Conservation (phyloP, 2,888 invertebrate species). For the Parelbella ahira region DNA sequence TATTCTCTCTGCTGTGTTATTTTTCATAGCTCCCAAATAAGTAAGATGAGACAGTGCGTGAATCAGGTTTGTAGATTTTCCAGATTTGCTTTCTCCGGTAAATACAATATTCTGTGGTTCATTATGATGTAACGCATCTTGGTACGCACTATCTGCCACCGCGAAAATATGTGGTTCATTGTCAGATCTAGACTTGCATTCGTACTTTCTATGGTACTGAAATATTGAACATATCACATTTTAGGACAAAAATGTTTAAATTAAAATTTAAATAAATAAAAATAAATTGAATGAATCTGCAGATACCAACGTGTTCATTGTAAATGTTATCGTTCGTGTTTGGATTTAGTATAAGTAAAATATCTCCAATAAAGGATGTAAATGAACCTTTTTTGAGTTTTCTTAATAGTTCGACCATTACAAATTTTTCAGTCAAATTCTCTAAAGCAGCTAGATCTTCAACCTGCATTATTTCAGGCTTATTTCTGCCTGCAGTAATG, state of each 20-base stretch:
- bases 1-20: slow-evolving; percentile 83
- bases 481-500: slow-evolving; percentile 69
- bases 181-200: slow-evolving; percentile 91
- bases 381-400: slow-evolving; percentile 84
- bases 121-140: slow-evolving; percentile 93
- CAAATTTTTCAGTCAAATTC: slow-evolving; percentile 84
- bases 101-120: slow-evolving; percentile 92
- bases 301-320: slow-evolving; percentile 81
- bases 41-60: slow-evolving; percentile 90
- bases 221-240: slow-evolving; percentile 42
- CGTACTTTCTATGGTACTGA: slow-evolving; percentile 89
- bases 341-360: slow-evolving; percentile 89
- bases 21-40: slow-evolving; percentile 87
- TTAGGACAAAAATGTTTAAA: no score
- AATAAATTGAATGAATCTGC: no score
- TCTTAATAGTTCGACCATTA: slow-evolving; percentile 85
- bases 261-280: no score
- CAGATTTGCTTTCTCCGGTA: slow-evolving; percentile 94
- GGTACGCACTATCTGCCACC: slow-evolving; percentile 93
- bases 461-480: slow-evolving; percentile 87
- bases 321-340: slow-evolving; percentile 88
- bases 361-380: slow-evolving; percentile 90
- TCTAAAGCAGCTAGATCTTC: slow-evolving; percentile 92
- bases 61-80: slow-evolving; percentile 92
- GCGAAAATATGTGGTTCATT: slow-evolving; percentile 95